phyloP scores from a whole-genome alignment of 2,888 invertebrate genomes.

The Eupithecia vulgata region DNA sequence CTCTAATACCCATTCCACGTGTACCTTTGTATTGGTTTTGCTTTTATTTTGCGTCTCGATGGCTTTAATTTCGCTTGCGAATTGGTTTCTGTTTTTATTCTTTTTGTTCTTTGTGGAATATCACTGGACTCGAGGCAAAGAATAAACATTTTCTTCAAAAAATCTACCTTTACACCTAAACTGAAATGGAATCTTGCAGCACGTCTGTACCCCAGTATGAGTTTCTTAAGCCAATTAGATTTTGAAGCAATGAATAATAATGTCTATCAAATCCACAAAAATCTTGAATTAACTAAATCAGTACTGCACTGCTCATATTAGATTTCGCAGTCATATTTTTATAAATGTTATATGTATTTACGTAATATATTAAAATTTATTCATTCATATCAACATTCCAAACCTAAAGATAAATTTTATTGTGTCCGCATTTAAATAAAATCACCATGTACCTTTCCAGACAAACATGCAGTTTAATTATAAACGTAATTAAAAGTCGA shows the following conservation, averaged over 20 bases:
- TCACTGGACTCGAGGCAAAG: not conserved
- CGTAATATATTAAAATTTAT: not conserved
- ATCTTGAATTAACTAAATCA: not conserved
- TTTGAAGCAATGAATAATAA: not conserved
- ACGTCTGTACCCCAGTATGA: not conserved
- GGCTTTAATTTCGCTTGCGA: slow-evolving; percentile 38
- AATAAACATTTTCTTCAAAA: not conserved
- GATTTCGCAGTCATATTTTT: no score
- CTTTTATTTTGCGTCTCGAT: slow-evolving; percentile 42
- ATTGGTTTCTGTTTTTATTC: slow-evolving; percentile 16
- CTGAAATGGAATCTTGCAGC: not conserved
- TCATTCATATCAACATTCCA: not conserved
- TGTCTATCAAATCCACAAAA: not conserved
- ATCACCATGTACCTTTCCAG: slow-evolving; percentile 5
- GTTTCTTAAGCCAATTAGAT: not conserved
- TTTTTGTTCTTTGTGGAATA: slow-evolving; percentile 5
- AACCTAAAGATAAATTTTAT: not conserved
- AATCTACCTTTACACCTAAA: not conserved
- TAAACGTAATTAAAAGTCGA: slow-evolving; percentile 63
- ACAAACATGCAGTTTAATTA: slow-evolving; percentile 61
- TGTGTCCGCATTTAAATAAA: not conserved
- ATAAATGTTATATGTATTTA: not conserved
- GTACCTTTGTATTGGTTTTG: slow-evolving; percentile 49
- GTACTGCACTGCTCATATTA: no score
- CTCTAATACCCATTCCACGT: slow-evolving; percentile 47